Percentiles rank a stretch among this genome's conserved stretches.
Conservation (phyloP, 2,888 invertebrate species). For the Zygogramma bicolorata region DNA sequence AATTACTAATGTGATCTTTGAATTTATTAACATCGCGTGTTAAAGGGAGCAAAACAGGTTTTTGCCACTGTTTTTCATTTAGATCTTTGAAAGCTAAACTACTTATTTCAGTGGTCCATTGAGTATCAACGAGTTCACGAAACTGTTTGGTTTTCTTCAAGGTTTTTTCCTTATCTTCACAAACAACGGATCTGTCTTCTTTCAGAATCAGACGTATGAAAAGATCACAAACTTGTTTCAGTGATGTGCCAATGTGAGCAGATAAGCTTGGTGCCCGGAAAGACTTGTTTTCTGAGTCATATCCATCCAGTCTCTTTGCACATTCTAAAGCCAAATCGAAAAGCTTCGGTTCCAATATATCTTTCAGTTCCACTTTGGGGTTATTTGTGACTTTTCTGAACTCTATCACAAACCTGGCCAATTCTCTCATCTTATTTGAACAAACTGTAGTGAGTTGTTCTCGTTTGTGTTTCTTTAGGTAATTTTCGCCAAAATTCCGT, state of each 20-base stretch:
- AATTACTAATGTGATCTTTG: conserved; percentile 33
- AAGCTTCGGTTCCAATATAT: conserved; percentile 15
- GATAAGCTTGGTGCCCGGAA: conserved; percentile 18
- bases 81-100: conserved; percentile 47
- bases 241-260: conserved; percentile 21
- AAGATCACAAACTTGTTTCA: conserved; percentile 33
- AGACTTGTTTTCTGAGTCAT: conserved; percentile 15
- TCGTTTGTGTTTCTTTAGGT: conserved; percentile 39
- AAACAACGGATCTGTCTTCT: conserved; percentile 12
- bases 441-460: conserved; percentile 25
- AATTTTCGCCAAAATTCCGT: conserved; percentile 35
- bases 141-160: conserved; percentile 44
- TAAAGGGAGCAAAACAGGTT: conserved; percentile 42
- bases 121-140: conserved; percentile 35
- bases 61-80: conserved; percentile 41
- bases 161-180: background rate
- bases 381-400: conserved; percentile 30
- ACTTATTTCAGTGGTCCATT: conserved; percentile 45
- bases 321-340: conserved; percentile 13
- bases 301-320: conserved; percentile 7
- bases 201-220: conserved; percentile 27
- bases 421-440: conserved; percentile 23
- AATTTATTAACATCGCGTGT: conserved; percentile 47
- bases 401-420: conserved; percentile 35
- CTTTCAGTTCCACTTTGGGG: background rate